phyloP scores from a whole-genome alignment of 2,113 vertebrate genomes.

The Callospermophilus lateralis region DNA sequence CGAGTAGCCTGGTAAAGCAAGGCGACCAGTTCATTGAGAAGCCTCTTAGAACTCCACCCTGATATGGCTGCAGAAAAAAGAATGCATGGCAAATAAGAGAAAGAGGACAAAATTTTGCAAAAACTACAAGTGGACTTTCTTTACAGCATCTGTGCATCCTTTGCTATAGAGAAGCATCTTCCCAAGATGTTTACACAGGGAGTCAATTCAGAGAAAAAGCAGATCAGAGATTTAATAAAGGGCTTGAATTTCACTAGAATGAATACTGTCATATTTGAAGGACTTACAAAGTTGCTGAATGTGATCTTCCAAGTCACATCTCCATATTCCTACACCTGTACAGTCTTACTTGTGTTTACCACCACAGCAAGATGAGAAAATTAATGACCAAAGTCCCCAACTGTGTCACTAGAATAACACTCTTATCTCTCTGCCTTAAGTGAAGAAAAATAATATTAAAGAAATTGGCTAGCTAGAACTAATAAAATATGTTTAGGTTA shows the following conservation, averaged over 20 bases:
- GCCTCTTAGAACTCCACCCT: background rate
- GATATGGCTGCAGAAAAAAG: background rate
- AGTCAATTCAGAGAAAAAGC: background rate
- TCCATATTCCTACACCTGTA: background rate
- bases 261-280: background rate
- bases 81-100: background rate
- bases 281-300: fast-evolving
- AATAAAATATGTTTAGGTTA: background rate
- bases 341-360: background rate
- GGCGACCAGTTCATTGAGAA: fast-evolving
- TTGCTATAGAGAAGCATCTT: background rate
- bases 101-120: background rate
- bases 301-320: background rate
- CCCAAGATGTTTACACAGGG: background rate
- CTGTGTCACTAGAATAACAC: background rate
- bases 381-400: background rate
- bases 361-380: background rate
- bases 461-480: constrained; percentile 5
- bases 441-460: background rate
- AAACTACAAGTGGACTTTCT: background rate
- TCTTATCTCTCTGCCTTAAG: background rate
- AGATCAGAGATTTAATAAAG: background rate
- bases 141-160: background rate
- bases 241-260: background rate
- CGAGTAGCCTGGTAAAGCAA: background rate